phyloP scores from a whole-genome alignment of 2,113 vertebrate species.

The Chrysochloris asiatica region DNA sequence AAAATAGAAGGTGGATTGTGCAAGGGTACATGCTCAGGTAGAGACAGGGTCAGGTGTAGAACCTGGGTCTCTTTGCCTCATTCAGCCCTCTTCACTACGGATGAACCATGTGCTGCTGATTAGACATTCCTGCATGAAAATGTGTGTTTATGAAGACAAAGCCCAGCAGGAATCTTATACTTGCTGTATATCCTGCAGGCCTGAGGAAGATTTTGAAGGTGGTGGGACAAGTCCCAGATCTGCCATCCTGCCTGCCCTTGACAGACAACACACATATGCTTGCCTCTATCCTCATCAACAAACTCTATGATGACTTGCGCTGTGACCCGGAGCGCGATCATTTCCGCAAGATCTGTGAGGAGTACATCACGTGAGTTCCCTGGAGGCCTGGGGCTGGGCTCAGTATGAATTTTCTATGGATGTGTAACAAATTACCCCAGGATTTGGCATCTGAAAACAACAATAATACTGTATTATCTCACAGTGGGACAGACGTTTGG shows the following conservation, averaged over 20 bases:
- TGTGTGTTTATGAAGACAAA: background rate
- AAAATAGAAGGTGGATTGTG: background rate
- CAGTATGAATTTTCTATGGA: background rate
- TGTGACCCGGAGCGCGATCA: conserved; percentile 94
- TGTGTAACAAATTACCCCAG: background rate
- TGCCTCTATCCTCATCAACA: conserved; percentile 94
- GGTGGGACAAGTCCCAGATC: conserved; percentile 93
- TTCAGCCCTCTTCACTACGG: background rate
- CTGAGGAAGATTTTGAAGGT: conserved; percentile 97
- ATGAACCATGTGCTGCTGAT: background rate
- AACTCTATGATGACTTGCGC: conserved; percentile 93
- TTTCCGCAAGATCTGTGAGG: conserved; percentile 92
- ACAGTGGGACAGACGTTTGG: background rate
- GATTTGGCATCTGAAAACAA: background rate
- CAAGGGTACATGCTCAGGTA: background rate
- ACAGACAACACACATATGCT: conserved; percentile 96
- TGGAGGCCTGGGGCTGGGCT: accelerated
- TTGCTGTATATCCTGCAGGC: conserved; percentile 81
- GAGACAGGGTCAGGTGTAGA: background rate
- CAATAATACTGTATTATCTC: background rate
- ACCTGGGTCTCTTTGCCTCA: background rate
- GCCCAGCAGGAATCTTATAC: background rate
- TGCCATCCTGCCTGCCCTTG: conserved; percentile 93
- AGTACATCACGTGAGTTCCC: conserved; percentile 92
- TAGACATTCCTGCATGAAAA: background rate